Evolutionary conservation across 2,888 invertebrate genomes (phyloP), one percentile per base, ranked within the genome.

Genomic region (Marronus borbonicus): DNA sequence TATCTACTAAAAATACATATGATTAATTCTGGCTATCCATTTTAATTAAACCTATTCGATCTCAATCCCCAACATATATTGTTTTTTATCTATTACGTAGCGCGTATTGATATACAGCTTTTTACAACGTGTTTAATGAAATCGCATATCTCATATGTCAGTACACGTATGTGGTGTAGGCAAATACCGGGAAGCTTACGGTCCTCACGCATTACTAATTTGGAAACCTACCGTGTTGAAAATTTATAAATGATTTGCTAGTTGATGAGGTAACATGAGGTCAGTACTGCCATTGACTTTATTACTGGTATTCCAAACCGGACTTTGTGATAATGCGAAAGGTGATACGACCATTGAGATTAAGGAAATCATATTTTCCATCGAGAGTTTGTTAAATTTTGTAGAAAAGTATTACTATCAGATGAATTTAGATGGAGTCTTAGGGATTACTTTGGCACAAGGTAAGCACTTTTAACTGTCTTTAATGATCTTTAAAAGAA

Each of bases 371-470:
- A 60, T 78, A 17, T 69, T 62, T 55, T 75, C 81, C 0, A 69
- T 88, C 2, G 75, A 82, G 50, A 85, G 84, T 66, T 81, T 85
- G 39, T 79, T 89, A 2, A 81, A 85, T 80, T 89, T 87, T 65
- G 83, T 88, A 76, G 79, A 83, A 20, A 79, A 82, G 20, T 86
- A 87, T 79, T 85, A 86, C 24, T 77, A 84, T 2, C 85, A 89
- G 79, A 86, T 89, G 82, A 89, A 89, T 81, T 81, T 87, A 24
- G 89, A 89, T 78, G 86, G 86, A 3, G 81, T 85, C 58, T 84
- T 88, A 20, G 89, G 89, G 17, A 76, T 89, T 12, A 86, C 85
- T 5, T 83, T 89, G 52, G 86, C 86, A 2, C 84, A 89, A 87
- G 88, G 89, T 89, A 84, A 84, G 64, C n/a, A 12, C 10, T 44